Conservation (phyloP, 2,113 vertebrate genomes). For the Colistium nudipinnis region DNA sequence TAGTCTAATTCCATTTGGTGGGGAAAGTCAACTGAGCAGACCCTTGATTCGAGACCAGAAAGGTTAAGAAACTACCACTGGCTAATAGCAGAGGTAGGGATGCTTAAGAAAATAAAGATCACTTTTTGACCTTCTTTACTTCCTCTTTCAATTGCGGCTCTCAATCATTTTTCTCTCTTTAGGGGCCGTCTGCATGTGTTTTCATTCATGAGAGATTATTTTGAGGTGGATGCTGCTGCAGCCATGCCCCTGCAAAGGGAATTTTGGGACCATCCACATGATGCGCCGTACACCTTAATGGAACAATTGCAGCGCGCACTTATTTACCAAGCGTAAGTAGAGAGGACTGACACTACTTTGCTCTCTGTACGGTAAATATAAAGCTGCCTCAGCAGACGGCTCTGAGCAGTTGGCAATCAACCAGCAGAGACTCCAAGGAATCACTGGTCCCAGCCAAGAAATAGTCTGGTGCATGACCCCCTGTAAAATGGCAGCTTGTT, state of each 20-base stretch:
- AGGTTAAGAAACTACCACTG: constrained; percentile 71
- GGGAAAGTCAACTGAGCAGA: constrained; percentile 45
- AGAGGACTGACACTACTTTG: not conserved
- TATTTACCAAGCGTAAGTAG: not conserved
- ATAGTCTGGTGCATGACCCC: not conserved
- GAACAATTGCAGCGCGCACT: not conserved
- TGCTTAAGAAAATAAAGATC: constrained; percentile 72
- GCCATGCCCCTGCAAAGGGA: constrained; percentile 7
- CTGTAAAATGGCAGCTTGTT: constrained; percentile 1
- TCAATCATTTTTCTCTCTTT: constrained; percentile 65
- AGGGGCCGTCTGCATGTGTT: constrained; percentile 57
- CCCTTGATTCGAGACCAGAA: constrained; percentile 67
- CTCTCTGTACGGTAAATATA: not conserved
- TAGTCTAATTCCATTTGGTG: constrained; percentile 70
- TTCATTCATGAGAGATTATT: constrained; percentile 68
- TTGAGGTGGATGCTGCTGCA: constrained; percentile 31
- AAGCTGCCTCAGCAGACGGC: not conserved
- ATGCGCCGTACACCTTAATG: not conserved
- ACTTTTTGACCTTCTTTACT: constrained; percentile 73
- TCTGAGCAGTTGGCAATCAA: not conserved
- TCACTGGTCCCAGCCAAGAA: not conserved
- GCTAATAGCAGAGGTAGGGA: constrained; percentile 72
- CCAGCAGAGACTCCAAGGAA: not conserved
- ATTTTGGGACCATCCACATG: not conserved
- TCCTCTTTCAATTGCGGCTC: constrained; percentile 71